Evolutionary conservation across 1,140 invertebrate species (phyloP), one percentile per base, ranked within the genome.

Genomic region (Solenopsis invicta): DNA sequence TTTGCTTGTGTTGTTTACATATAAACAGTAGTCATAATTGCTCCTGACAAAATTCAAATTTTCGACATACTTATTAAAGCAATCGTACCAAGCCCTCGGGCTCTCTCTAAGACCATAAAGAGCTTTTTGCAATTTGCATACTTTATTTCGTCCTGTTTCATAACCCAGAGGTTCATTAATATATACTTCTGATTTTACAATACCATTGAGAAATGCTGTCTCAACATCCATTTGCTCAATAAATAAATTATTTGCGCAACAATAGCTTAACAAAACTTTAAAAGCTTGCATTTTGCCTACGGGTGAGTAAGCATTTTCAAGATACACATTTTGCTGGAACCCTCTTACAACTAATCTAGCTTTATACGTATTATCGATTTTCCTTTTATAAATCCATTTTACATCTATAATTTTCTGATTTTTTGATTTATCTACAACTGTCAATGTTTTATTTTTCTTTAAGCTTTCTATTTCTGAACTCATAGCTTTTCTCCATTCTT

Each of bases 11-110:
- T 18, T n/a, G 0, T 24, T 21, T 8, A 45, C 24, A 67, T 81
- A 81, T 1, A 87, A 21, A 56, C 85, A 87, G n/a, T 66, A 87
- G 12, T 87, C 85, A 41, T 52, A 16, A 9, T 86, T 45, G n/a
- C 67, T 71, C 41, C 67, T 61, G 0, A 29, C 2, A 62, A 81
- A 87, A 64, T 34, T 16, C 24, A 87, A 29, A 8, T 50, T 69
- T 4, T 6, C 24, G 2, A 80, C 0, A 54, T 84, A 66, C 0
- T 72, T 29, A 62, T 90, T 64, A 37, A 92, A 89, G 21, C 75
- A 88, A 8, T 90, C 86, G 80, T 92, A 89, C 90, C 91, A 92
- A 12, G 52, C 52, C 56, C 80, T 81, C 2, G 90, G 80, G 24
- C 71, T 82, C 21, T 91, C 74, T 41, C 52, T 24, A 0, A 86